Conservation (phyloP, 2,113 vertebrate species). For the Lophochroa leadbeateri region DNA sequence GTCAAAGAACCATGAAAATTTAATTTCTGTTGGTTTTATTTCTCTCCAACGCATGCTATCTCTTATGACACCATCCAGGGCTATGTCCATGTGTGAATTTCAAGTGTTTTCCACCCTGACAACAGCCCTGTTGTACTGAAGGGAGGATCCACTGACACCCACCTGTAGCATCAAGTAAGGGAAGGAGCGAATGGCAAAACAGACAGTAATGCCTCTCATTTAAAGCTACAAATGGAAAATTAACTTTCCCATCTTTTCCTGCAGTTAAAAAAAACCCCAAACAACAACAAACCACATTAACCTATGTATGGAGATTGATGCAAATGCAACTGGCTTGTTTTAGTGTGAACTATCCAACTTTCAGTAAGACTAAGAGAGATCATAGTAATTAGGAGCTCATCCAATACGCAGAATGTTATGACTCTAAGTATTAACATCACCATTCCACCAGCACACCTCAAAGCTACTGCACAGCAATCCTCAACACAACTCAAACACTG, state of each 20-base stretch:
- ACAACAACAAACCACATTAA: background rate
- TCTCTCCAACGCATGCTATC: background rate
- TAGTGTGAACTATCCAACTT: slow-evolving; percentile 34
- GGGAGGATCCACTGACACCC: background rate
- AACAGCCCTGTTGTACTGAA: background rate
- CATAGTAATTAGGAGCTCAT: slow-evolving; percentile 53
- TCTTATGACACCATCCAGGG: background rate
- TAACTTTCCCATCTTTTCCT: slow-evolving; percentile 36
- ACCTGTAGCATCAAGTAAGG: background rate
- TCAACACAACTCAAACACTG: background rate
- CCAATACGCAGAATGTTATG: slow-evolving; percentile 65
- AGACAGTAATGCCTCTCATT: background rate
- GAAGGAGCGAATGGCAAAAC: background rate
- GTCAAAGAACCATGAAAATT: background rate
- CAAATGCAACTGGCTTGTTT: slow-evolving; percentile 60
- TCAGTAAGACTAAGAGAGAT: slow-evolving; percentile 52
- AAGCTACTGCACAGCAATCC: slow-evolving; percentile 39
- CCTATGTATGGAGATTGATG: slow-evolving; percentile 40
- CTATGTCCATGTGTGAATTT: background rate
- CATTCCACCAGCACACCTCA: background rate
- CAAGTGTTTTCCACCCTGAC: background rate
- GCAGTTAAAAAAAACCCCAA: background rate
- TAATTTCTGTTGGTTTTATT: background rate
- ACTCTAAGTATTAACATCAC: slow-evolving; percentile 38
- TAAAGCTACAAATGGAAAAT: slow-evolving; percentile 45